Evolutionary conservation across 2,888 invertebrate species (phyloP), one percentile per base, ranked within the genome.

Genomic region (Trilocha varians): DNA sequence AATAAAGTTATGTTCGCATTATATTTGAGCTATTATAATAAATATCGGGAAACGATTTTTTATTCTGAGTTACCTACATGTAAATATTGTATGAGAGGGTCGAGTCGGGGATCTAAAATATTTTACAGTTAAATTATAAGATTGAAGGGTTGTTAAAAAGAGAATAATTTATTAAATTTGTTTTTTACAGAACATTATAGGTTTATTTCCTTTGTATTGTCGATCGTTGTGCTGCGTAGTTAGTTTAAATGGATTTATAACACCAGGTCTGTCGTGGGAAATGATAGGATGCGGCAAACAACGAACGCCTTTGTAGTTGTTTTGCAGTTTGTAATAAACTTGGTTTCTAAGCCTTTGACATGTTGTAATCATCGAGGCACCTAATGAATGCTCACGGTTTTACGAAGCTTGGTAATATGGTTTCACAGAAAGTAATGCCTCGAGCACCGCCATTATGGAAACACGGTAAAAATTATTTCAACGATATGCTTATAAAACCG

Each of bases 71-170:
- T 57, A 65, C 58, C 57, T 70, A 62, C 70, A 65, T 64, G 63
- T 72, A 69, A 64, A 54, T 57, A 62, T 62, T 61, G 60, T 57
- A 53, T 57, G 52, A 53, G 57, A 53, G 59, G 55, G 59, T 60
- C 62, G 62, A 62, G 65, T 65, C 62, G 59, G 58, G 55, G 50
- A 54, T 50, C 59, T 65, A 66, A 66, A 66, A 57, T 59, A 72
- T 67, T 62, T 57, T 55, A 59, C 59, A 48, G 49, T 48, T 53
- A 52, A 59, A 58, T 53, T 59, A 56, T 56, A 53, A 50, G 55
- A 56, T 57, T 59, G 25, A 11, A 9, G 25, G 25, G 25, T 25
- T 25, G 25, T 25, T 25, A 9, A 11, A 11, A 25, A 9, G 25
- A 25, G 5, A 25, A 25, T 25, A 3, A 25, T 25, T 25, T 25